Percentiles rank a stretch among this genome's conserved stretches.
Evolutionary conservation across 2,797 vertebrate species (phyloP).

Genomic region (Spondyliosoma cantharus): DNA sequence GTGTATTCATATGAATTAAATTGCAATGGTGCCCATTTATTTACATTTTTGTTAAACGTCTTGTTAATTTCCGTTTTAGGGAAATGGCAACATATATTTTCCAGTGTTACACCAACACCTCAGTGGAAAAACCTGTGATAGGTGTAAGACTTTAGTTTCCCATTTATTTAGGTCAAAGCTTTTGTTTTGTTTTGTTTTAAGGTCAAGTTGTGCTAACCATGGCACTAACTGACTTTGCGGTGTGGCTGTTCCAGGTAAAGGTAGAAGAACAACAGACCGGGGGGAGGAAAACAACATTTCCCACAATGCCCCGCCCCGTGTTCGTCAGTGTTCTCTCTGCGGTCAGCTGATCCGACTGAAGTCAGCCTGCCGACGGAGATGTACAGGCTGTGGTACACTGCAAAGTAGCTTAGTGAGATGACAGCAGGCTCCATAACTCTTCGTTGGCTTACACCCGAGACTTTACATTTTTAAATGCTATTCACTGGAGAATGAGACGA

Average conservation of each 20-base stretch:
- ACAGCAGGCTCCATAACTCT: neutral
- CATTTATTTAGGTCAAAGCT: neutral
- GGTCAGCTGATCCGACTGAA: conserved; percentile 39
- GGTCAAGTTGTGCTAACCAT: neutral
- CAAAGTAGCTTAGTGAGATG: conserved; percentile 27
- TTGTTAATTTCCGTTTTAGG: neutral
- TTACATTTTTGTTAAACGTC: no score
- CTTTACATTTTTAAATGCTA: accelerated
- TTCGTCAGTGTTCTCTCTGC: neutral
- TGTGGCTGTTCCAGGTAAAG: neutral
- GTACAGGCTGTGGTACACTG: neutral
- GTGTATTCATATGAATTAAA: neutral
- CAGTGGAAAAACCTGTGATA: neutral
- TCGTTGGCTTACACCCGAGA: accelerated
- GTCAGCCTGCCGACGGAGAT: neutral
- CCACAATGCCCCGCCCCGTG: conserved; percentile 34
- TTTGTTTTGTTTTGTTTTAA: neutral
- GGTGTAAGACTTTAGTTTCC: neutral
- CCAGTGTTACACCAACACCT: no score
- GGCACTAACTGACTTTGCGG: neutral
- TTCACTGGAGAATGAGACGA: neutral
- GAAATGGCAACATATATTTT: neutral
- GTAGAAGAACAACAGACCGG: accelerated
- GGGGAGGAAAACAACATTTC: conserved; percentile 21
- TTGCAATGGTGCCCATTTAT: neutral